These are phyloP conservation scores for Caenorhabditis auriculariae DNA, from an alignment of 2,888 invertebrate species.

Conservation along the genomic window DNA sequence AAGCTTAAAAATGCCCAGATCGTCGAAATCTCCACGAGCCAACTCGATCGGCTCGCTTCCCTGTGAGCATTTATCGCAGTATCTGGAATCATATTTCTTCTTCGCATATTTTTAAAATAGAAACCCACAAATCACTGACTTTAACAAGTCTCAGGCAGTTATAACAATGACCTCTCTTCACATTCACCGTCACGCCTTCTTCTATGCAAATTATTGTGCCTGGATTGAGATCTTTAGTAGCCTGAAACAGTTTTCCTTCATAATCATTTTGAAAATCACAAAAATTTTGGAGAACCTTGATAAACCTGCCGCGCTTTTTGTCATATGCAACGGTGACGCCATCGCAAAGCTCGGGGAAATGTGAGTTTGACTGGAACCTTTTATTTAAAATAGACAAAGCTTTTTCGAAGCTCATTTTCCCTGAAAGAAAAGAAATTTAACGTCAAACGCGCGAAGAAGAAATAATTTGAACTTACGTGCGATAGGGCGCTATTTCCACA, in stretches of 20 bases:
- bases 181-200: conserved; percentile 24
- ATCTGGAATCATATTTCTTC: conserved; percentile 5
- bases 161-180: conserved; percentile 12
- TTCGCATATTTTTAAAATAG: background rate
- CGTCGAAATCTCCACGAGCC: conserved; percentile 9
- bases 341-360: conserved; percentile 19
- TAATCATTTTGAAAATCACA: no score
- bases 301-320: conserved; percentile 14
- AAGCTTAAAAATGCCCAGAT: conserved; percentile 28
- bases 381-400: no score
- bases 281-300: conserved; percentile 15
- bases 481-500: no score
- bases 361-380: conserved; percentile 4
- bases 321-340: conserved; percentile 20
- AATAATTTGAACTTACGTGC: no score
- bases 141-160: conserved; percentile 14
- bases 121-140: background rate
- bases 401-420: no score
- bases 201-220: conserved; percentile 33
- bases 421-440: no score
- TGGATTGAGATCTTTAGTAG: conserved; percentile 12
- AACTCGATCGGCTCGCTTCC: conserved; percentile 16
- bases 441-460: no score
- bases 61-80: conserved; percentile 9
- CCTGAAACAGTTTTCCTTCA: background rate